Conservation (phyloP, 2,113 vertebrate species). For the Gavialis gangeticus region DNA sequence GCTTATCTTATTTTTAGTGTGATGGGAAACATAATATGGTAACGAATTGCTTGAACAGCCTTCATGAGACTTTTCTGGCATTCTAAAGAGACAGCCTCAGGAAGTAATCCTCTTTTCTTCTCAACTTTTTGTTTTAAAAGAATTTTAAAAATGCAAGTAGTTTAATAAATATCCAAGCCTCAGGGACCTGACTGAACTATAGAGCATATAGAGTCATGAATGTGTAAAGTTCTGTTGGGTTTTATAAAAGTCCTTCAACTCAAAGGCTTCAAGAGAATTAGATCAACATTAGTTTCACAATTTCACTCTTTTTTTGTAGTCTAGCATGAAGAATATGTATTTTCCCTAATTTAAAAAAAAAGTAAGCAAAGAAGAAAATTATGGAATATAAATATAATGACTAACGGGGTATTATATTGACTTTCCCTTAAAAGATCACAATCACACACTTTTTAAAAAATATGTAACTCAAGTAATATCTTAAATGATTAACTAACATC, state of each 20-base stretch:
- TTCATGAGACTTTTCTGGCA: neutral
- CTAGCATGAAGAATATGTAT: neutral
- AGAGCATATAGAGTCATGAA: neutral
- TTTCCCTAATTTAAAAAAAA: neutral
- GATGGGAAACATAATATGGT: neutral
- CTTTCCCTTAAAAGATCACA: neutral
- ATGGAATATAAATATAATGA: neutral
- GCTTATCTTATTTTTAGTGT: slow-evolving; percentile 11
- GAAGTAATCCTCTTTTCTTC: neutral
- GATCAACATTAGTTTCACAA: neutral
- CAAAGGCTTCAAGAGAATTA: neutral
- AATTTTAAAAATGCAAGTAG: neutral
- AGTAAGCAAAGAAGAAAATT: neutral
- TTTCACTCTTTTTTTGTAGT: neutral
- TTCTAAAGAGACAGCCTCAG: neutral
- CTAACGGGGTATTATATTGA: neutral
- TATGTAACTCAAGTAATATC: neutral
- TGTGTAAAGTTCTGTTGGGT: neutral
- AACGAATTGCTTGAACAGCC: neutral
- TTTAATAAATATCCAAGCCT: neutral
- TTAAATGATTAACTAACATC: neutral
- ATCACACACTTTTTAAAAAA: neutral
- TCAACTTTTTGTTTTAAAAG: neutral
- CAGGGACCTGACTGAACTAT: neutral
- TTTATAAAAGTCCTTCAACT: neutral